These are phyloP conservation scores for Phylloscopus trochilus DNA, from an alignment of 2,113 vertebrate species.

Conservation along the genomic window DNA sequence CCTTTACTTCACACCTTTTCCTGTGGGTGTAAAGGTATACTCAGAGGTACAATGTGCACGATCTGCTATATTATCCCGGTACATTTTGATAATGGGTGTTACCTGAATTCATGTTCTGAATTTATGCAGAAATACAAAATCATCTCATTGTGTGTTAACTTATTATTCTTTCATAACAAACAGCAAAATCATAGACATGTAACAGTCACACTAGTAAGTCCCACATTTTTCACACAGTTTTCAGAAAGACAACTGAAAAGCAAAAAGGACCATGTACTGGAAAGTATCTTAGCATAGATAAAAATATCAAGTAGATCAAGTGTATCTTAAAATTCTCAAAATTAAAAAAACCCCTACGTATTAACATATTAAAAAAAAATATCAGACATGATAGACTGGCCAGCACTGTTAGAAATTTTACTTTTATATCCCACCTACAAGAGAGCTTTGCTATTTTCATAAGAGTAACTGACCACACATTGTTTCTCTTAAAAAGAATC, in stretches of 20 bases:
- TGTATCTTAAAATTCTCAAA: neutral
- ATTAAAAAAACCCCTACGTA: fast-evolving
- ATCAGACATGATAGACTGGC: neutral
- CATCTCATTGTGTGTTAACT: neutral
- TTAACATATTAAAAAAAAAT: neutral
- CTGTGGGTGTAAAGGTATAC: neutral
- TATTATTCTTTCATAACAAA: neutral
- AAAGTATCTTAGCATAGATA: neutral
- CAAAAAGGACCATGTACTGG: neutral
- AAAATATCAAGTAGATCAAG: neutral
- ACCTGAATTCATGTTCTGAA: neutral
- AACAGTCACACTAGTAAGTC: neutral
- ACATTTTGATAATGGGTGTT: neutral
- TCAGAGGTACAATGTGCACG: neutral
- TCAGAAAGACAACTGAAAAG: neutral
- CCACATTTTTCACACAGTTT: neutral
- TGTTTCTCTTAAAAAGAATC: neutral
- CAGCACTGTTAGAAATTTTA: neutral
- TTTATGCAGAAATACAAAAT: neutral
- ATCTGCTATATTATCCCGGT: neutral
- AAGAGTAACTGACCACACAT: neutral
- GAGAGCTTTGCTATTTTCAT: neutral
- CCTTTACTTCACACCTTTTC: neutral
- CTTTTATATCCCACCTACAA: neutral
- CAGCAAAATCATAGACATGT: neutral